Evolutionary conservation across 2,888 invertebrate species (phyloP), one percentile per base, ranked within the genome.

Genomic region (Adelognathus sp.): DNA sequence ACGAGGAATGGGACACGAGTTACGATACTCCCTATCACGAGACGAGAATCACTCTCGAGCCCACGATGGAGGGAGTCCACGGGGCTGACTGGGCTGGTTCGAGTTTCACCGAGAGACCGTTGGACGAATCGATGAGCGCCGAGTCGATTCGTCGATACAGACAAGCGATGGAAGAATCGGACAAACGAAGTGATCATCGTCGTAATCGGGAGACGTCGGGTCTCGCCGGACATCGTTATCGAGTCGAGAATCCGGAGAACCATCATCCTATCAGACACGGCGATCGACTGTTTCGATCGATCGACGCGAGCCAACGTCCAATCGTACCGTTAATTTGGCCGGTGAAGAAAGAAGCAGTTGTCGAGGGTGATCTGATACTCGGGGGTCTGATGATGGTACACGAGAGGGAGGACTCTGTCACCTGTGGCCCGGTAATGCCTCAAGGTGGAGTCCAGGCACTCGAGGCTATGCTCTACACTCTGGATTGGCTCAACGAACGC

Each of bases 331-430:
- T 91, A 31, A 89, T 85, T 41, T 97, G 97, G 97, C 97, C 97
- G 0, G 95, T 97, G 2, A 97, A 97, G 87, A 94, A 96, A 87
- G 96, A 97, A 85, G 97, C 97, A 0, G 95, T 96, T 4, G 95
- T 98, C 56, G 97, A 97, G 89, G 98, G 98, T 0, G 96, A 98
- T 88, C 93, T 98, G 52, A 94, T 97, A 6, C 93, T 98, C 1
- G 98, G 98, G 3, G 98, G 98, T 0, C 92, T 98, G 56, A 98
- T 98, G 97, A 98, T 98, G 97, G 96, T 98, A 0, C 98, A 98
- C 89, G 98, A 98, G 87, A 93, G 98, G 24, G 96, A 97, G 84
- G 98, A 98, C 85, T 94, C 94, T 56, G 94, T 96, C 88, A 97
- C 96, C 1, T 98, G 98, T 88, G 98, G 98, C 0, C 97, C 96